Conservation (phyloP, 1,140 invertebrate species). For the Lanistes nyassanus region DNA sequence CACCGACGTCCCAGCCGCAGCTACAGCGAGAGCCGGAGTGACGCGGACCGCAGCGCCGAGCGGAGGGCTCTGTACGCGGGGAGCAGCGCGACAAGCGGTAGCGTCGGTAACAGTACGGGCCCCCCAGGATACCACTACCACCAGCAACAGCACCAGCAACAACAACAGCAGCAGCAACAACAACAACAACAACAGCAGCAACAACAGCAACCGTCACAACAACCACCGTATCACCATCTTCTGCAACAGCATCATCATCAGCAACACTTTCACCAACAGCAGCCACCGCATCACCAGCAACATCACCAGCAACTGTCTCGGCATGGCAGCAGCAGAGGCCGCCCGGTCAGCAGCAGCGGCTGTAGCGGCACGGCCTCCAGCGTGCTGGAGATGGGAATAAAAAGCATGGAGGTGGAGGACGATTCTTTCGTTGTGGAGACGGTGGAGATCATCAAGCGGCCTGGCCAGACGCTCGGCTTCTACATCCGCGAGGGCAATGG, state of each 20-base stretch:
- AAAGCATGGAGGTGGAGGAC: slow-evolving; percentile 62
- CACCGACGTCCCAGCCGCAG: background rate
- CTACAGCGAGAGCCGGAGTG: background rate
- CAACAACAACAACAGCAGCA: slow-evolving; percentile 4
- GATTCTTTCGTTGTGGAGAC: slow-evolving; percentile 79
- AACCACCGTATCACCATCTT: background rate
- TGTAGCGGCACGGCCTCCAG: slow-evolving; percentile 13
- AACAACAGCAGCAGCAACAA: slow-evolving; percentile 3
- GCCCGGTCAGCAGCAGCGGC: background rate
- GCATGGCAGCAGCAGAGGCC: slow-evolving; percentile 1
- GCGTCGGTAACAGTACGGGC: too few relatives aligned
- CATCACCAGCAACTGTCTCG: slow-evolving; percentile 19
- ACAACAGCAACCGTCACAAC: slow-evolving; percentile 20
- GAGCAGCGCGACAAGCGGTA: too few relatives aligned
- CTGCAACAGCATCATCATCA: background rate
- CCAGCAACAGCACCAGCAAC: background rate
- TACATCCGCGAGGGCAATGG: slow-evolving; percentile 98
- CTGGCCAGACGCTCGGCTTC: slow-evolving; percentile 96
- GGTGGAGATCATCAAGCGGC: slow-evolving; percentile 98
- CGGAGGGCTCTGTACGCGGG: too few relatives aligned
- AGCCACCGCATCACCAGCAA: slow-evolving; percentile 3
- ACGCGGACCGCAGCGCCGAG: background rate
- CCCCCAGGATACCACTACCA: background rate
- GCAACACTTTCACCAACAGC: slow-evolving; percentile 12
- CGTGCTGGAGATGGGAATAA: slow-evolving; percentile 65